Evolutionary conservation across 2,888 invertebrate species (phyloP).

Genomic region (Drosophila longiperda): DNA sequence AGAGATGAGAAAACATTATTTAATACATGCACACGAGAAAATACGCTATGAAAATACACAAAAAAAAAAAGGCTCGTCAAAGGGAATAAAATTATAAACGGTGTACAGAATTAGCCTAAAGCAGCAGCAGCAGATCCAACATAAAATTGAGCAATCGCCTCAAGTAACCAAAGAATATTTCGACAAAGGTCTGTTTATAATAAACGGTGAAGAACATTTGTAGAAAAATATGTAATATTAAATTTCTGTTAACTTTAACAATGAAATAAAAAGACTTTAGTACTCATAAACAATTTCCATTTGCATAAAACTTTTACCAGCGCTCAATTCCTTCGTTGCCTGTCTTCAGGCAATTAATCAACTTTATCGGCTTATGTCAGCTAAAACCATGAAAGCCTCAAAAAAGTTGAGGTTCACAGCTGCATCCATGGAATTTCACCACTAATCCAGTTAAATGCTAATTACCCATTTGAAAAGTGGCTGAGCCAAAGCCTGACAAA

Average conservation of each 20-base stretch:
- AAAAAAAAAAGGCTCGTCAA: conserved; percentile 7
- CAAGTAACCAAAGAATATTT: conserved; percentile 28
- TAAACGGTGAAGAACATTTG: conserved; percentile 7
- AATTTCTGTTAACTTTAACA: not conserved
- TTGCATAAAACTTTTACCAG: conserved; percentile 11
- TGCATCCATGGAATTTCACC: conserved; percentile 40
- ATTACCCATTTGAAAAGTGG: conserved; percentile 37
- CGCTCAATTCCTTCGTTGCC: not conserved
- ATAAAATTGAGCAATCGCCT: conserved; percentile 49
- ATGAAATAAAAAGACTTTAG: not conserved
- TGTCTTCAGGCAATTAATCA: conserved; percentile 59
- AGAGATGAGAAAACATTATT: conserved; percentile 22
- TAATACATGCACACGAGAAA: conserved; percentile 26
- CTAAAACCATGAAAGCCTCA: conserved; percentile 26
- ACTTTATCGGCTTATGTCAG: conserved; percentile 74
- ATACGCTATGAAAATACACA: conserved; percentile 30
- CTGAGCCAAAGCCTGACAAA: conserved; percentile 36
- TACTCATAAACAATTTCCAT: not conserved
- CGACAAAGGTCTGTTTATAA: not conserved
- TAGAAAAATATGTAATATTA: conserved; percentile 5
- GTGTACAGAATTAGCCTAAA: conserved; percentile 21
- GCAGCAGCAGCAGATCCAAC: conserved; percentile 39
- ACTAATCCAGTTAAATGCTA: conserved; percentile 56
- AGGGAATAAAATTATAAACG: conserved; percentile 15
- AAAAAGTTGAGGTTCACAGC: conserved; percentile 25